Base-by-base conservation (phyloP, 2,888 invertebrate genomes). In the Stictocephala bisonia region DNA sequence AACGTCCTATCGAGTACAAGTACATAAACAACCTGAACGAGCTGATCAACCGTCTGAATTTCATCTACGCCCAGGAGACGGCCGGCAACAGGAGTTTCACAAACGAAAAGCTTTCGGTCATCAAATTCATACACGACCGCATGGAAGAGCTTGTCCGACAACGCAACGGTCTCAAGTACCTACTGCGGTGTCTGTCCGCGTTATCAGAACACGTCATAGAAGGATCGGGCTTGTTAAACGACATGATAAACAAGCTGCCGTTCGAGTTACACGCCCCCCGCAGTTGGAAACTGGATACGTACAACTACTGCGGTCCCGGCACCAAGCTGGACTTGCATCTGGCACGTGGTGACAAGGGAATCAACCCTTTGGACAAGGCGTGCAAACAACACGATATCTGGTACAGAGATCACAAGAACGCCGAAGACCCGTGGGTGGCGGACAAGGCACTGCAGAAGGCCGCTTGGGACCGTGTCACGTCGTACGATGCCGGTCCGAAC, bases 331-430 rank as follows among this genome's bases (percentile, higher is more conserved):
- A 51, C 41, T 41, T 72, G 56, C 0, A 69, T 41, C 20, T 67
- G 60, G 35, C 40, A 22, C 0, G 72, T 70, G 64, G 71, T 26
- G 60, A 69, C 60, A 13, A 66, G 44, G 15, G 51, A 60, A 56
- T 77, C 13, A 78, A 77, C 44, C 41, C 29, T 4, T 40, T 78
- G n/a, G 78, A 78, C 67, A 71, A 68, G 18, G 78, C 78, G 3
- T 76, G 75, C 20, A 74, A 74, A 20, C 11, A 48, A 6, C 78
- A 78, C 31, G 77, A 78, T 41, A 66, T 72, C 0, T 74, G 73
- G 3, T 78, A 78, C 67, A 53, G 51, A 1, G 13, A 70, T 1
- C 29, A 44, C 18, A 41, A 22, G 13, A 58, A 71, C 11, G 9
- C 58, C 4, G 11, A 31, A n/a, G 48, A 26, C 15, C 58, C 74